Base-by-base conservation (phyloP, 2,113 vertebrate species). In the Aptenodytes forsteri region DNA sequence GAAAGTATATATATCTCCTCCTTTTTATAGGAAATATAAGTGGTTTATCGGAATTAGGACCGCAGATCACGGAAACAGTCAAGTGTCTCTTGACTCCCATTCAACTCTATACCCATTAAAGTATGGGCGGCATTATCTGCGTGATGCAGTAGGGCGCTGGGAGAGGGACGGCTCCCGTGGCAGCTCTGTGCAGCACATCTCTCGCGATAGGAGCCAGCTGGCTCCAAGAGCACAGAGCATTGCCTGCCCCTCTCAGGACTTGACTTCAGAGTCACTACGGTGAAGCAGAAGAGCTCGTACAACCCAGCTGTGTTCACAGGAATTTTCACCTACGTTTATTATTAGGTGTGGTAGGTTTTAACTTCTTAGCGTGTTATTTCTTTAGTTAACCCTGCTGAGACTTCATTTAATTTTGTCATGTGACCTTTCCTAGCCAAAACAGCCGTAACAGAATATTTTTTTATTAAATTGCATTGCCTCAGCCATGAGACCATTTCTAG, bases 51-150 rank as follows among this genome's bases (percentile, higher is more conserved):
- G 36, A 76, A 75, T 77, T 38, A 40, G 27, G 30, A 27, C n/a
- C 3, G 1, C 18, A 50, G 38, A 21, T 86, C 54, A 40, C 6
- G 47, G 52, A n/a, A 71, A 13, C 15, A 79, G 32, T 54, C 61
- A 42, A 71, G 22, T 32, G 42, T 71, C 30, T 82, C 61, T 75
- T 91, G 47, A 26, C 8, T 88, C 16, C 23, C 14, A 4, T 65
- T 72, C 49, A 30, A 10, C 5, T 23, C 61, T 30, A 6, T 19
- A 6, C 15, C 30, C 13, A 14, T 13, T 65, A 21, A 71, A 83
- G 52, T 20, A 3, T 15, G 6, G 44, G 19, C 0, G 3, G 4
- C 11, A 22, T 46, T 46, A 13, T 29, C 36, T 47, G 6, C n/a
- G 42, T 49, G 67, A 25, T 77, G 46, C 58, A 50, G 17, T 9